These are phyloP conservation scores for Epinephelus coioides DNA, from an alignment of 2,797 vertebrate species.

Conservation along the genomic window DNA sequence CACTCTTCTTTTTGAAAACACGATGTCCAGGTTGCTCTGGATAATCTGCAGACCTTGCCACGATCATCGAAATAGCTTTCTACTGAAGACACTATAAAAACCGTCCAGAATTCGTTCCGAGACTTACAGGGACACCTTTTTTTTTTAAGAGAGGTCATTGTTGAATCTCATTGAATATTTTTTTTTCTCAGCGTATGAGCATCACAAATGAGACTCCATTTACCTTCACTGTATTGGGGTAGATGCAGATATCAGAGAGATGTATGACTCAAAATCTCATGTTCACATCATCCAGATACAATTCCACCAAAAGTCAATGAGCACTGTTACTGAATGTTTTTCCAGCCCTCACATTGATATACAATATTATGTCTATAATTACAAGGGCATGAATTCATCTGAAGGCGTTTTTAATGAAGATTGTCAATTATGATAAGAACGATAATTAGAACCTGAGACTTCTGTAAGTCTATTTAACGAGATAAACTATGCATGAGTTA, in stretches of 20 bases:
- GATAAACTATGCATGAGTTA: not conserved
- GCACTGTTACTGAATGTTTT: not conserved
- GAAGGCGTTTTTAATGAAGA: not conserved
- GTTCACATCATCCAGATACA: not conserved
- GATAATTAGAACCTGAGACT: not conserved
- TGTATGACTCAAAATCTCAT: not conserved
- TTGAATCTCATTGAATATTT: not conserved
- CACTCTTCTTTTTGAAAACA: conserved; percentile 42
- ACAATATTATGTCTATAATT: not conserved
- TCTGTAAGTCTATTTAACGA: not conserved
- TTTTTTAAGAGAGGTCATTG: not conserved
- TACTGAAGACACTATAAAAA: conserved; percentile 7
- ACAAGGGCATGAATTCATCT: not conserved
- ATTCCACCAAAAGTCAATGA: not conserved
- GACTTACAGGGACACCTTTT: not conserved
- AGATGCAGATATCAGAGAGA: not conserved
- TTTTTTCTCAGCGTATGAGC: not conserved
- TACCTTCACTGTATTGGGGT: not conserved
- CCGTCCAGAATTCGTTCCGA: not conserved
- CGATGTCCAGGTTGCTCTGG: conserved; percentile 12
- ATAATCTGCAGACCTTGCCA: conserved; percentile 49
- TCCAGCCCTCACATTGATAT: not conserved
- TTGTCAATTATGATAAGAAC: not conserved
- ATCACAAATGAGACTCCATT: not conserved
- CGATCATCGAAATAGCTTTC: conserved; percentile 34